phyloP scores from a whole-genome alignment of 2,888 invertebrate genomes.

The Allophyes oxyacanthae region DNA sequence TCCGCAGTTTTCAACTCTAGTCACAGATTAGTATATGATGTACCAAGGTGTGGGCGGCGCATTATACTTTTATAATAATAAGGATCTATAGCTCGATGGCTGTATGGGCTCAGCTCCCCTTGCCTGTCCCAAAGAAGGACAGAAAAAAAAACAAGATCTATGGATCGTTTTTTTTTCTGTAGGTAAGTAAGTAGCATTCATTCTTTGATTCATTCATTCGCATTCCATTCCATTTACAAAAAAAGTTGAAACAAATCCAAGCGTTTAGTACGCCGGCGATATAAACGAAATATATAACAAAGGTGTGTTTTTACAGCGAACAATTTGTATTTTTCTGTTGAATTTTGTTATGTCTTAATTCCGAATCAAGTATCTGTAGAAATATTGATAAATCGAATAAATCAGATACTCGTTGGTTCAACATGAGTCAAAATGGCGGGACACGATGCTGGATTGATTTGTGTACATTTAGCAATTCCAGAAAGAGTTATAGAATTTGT shows the following conservation, averaged over 20 bases:
- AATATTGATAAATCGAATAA: neutral
- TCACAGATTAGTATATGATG: too few relatives aligned
- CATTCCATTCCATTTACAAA: neutral
- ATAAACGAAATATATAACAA: conserved; percentile 7
- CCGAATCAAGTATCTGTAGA: neutral
- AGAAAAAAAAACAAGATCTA: too few relatives aligned
- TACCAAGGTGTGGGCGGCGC: too few relatives aligned
- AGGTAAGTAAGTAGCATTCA: too few relatives aligned
- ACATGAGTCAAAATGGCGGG: conserved; percentile 68
- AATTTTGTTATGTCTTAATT: neutral
- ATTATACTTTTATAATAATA: too few relatives aligned
- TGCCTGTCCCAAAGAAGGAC: too few relatives aligned
- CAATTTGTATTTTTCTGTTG: neutral
- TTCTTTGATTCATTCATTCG: too few relatives aligned
- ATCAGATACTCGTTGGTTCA: conserved; percentile 13
- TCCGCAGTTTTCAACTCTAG: too few relatives aligned
- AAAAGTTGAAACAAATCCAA: neutral
- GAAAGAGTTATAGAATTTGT: neutral
- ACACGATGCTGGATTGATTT: conserved; percentile 46
- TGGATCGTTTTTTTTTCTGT: too few relatives aligned
- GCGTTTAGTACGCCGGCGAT: conserved; percentile 24
- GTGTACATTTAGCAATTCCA: conserved; percentile 7
- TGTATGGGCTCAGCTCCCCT: too few relatives aligned
- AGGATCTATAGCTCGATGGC: too few relatives aligned
- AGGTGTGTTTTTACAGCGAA: conserved; percentile 28